Evolutionary conservation across 2,797 vertebrate genomes (phyloP).

Genomic region (Rallus crepitans): DNA sequence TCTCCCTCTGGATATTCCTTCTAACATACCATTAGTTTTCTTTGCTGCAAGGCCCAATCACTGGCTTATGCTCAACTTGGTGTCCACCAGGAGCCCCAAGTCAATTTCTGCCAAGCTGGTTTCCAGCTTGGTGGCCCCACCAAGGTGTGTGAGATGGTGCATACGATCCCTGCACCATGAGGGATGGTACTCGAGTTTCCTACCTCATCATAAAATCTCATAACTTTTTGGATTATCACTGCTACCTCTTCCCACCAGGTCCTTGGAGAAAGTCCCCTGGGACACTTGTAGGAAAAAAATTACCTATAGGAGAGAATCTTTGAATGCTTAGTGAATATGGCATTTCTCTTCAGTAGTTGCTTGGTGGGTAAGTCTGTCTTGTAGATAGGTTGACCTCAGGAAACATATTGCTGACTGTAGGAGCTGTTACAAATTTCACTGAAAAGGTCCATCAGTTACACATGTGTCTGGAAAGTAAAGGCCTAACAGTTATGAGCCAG

Average conservation of each 20-base stretch:
- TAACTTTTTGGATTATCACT: background rate
- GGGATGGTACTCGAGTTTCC: background rate
- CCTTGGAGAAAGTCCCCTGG: background rate
- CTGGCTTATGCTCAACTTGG: background rate
- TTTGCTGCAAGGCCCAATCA: background rate
- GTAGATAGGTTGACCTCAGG: background rate
- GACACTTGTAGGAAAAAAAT: background rate
- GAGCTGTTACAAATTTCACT: background rate
- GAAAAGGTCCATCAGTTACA: background rate
- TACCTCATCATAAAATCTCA: background rate
- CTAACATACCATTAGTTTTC: background rate
- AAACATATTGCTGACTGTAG: background rate
- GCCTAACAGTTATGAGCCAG: background rate
- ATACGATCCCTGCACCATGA: background rate
- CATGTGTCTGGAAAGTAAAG: background rate
- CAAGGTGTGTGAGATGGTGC: background rate
- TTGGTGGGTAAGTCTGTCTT: background rate
- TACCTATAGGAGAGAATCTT: background rate
- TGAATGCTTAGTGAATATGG: background rate
- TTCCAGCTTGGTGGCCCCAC: background rate
- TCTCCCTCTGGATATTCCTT: background rate
- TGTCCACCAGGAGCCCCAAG: background rate
- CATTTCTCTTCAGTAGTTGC: background rate
- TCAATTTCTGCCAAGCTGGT: background rate
- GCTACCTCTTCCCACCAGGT: background rate